Percentiles rank a stretch among this genome's conserved stretches.
phyloP scores from a whole-genome alignment of 2,113 vertebrate species.

The Aphelocoma coerulescens region DNA sequence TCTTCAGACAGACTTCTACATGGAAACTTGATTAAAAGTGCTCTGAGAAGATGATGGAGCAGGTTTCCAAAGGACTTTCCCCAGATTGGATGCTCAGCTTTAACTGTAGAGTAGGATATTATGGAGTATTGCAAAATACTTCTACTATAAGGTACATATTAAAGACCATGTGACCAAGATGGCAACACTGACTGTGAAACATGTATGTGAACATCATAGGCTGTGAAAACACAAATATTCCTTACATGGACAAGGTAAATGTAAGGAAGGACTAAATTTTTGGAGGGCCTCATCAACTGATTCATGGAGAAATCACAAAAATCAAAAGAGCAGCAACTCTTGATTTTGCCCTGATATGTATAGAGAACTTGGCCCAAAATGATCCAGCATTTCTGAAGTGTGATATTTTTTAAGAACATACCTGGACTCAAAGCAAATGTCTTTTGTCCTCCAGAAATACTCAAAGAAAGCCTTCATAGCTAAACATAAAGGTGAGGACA shows the following conservation, averaged over 20 bases:
- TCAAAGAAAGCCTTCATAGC: not conserved
- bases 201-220: accelerated
- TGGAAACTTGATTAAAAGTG: not conserved
- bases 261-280: not conserved
- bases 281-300: not conserved
- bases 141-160: not conserved
- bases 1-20: not conserved
- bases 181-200: not conserved
- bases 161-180: not conserved
- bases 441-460: not conserved
- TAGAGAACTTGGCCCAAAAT: not conserved
- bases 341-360: not conserved
- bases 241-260: not conserved
- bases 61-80: not conserved
- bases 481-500: not conserved
- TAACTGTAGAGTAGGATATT: not conserved
- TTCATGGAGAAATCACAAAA: not conserved
- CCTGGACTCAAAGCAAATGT: not conserved
- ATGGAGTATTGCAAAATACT: not conserved
- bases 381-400: not conserved
- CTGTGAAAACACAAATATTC: not conserved
- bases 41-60: not conserved
- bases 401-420: not conserved
- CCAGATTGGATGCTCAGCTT: not conserved
- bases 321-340: not conserved